Conservation (phyloP, 2,888 invertebrate genomes). For the Caenorhabditis zanzibari region DNA sequence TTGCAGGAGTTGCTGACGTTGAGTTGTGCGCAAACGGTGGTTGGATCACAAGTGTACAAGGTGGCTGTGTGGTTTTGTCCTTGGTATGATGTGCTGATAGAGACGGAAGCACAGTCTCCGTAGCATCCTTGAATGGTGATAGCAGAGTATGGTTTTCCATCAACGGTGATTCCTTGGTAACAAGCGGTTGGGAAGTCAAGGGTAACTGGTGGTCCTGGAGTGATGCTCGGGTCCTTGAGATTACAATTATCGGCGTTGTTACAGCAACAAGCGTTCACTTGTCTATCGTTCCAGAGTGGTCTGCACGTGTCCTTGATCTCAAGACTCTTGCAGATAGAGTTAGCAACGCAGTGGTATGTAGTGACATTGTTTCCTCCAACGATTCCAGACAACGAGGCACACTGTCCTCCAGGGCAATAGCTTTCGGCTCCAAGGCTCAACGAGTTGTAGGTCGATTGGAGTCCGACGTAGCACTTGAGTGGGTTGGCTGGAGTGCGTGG, state of each 20-base stretch:
- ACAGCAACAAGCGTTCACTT: conserved; percentile 69
- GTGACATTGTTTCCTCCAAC: conserved; percentile 66
- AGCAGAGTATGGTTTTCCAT: conserved; percentile 43
- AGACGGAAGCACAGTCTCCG: conserved; percentile 71
- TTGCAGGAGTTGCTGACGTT: conserved; percentile 65
- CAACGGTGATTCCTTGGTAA: conserved; percentile 57
- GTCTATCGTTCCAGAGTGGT: conserved; percentile 47
- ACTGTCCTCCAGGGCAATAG: conserved; percentile 70
- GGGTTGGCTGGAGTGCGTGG: conserved; percentile 61
- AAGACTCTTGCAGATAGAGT: conserved; percentile 64
- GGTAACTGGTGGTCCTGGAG: conserved; percentile 50
- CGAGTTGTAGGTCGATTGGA: conserved; percentile 62
- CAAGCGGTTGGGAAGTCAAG: conserved; percentile 68
- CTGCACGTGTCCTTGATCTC: conserved; percentile 61
- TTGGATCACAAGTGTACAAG: conserved; percentile 72
- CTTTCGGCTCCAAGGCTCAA: conserved; percentile 66
- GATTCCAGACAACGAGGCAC: conserved; percentile 65
- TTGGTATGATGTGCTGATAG: conserved; percentile 44
- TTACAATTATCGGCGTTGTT: conserved; percentile 71
- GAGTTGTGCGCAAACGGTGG: conserved; percentile 65
- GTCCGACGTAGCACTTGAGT: conserved; percentile 72
- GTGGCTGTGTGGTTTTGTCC: conserved; percentile 48
- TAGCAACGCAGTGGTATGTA: conserved; percentile 68
- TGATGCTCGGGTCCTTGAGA: conserved; percentile 49
- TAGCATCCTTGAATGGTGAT: conserved; percentile 60